A percentile compares a stretch with the other conserved stretches of the same genome.
Evolutionary conservation across 2,888 invertebrate genomes (phyloP).

Genomic region (Atethmia centrago): DNA sequence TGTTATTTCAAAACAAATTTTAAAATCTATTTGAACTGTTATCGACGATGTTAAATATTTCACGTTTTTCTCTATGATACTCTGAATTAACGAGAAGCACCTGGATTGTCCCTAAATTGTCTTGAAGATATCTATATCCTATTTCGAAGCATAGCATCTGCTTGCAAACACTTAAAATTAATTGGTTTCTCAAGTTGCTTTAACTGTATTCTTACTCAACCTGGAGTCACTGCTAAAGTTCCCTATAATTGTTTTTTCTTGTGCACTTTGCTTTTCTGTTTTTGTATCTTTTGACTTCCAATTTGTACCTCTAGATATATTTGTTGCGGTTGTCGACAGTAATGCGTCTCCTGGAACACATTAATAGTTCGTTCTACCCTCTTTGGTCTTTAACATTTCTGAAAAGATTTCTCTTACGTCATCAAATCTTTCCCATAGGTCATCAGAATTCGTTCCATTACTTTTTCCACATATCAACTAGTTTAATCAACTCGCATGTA

Average conservation of each 20-base stretch:
- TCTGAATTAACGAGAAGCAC: conserved; percentile 22
- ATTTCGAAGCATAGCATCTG: conserved; percentile 54
- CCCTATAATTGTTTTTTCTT: conserved; percentile 3
- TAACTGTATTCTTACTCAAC: conserved; percentile 8
- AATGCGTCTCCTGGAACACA: conserved; percentile 28
- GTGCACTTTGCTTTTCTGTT: not conserved
- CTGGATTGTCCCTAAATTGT: conserved; percentile 32
- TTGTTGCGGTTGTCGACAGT: not conserved
- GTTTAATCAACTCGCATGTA: conserved; percentile 33
- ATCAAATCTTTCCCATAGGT: not conserved
- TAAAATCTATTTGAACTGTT: not conserved
- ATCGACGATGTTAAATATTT: not conserved
- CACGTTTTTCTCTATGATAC: not conserved
- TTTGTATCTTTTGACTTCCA: not conserved
- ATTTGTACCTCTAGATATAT: conserved; percentile 5
- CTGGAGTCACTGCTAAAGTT: not conserved
- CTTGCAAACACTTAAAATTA: conserved; percentile 34
- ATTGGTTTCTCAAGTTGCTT: conserved; percentile 32
- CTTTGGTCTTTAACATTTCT: not conserved
- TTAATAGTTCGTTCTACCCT: not conserved
- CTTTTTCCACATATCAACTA: conserved; percentile 8
- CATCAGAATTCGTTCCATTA: conserved; percentile 2
- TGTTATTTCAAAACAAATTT: not conserved
- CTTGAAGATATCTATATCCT: conserved; percentile 33
- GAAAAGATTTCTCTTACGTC: not conserved